Evolutionary conservation across 2,888 invertebrate species (phyloP).

Genomic region (Chymomyza amoena): DNA sequence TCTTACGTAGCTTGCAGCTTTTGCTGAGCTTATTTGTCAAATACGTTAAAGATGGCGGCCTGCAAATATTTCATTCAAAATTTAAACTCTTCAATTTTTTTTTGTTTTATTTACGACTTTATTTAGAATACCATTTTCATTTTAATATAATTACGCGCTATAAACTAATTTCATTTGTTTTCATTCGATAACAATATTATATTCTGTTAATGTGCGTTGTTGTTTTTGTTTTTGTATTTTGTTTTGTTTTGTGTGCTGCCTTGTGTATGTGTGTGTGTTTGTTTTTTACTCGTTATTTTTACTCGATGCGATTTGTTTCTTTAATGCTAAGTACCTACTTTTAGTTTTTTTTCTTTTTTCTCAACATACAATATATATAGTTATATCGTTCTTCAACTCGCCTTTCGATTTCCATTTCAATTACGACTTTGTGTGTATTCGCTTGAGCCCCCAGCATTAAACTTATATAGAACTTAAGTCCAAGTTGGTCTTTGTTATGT

Average conservation of each 20-base stretch:
- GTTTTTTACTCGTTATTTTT: slow-evolving; percentile 29
- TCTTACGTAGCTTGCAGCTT: not conserved
- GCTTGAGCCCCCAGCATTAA: slow-evolving; percentile 44
- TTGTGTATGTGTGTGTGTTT: slow-evolving; percentile 42
- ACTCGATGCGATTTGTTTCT: not conserved
- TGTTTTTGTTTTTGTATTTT: slow-evolving; percentile 21
- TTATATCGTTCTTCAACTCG: slow-evolving; percentile 18
- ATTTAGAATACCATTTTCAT: slow-evolving; percentile 71
- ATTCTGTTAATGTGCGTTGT: slow-evolving; percentile 19
- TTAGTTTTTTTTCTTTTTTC: slow-evolving; percentile 43
- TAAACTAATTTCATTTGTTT: slow-evolving; percentile 65
- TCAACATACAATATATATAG: slow-evolving; percentile 52
- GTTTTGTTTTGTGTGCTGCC: slow-evolving; percentile 12
- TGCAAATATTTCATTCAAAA: not conserved
- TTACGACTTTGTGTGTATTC: slow-evolving; percentile 19
- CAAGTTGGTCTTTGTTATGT: slow-evolving; percentile 17
- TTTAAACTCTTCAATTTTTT: not conserved
- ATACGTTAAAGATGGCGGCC: not conserved
- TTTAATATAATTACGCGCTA: slow-evolving; percentile 60
- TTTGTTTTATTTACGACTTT: slow-evolving; percentile 62
- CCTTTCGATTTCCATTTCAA: slow-evolving; percentile 24
- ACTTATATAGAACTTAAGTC: slow-evolving; percentile 51
- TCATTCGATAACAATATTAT: slow-evolving; percentile 63
- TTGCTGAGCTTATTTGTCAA: not conserved
- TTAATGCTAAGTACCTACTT: slow-evolving; percentile 66